These are phyloP conservation scores for Eurystomus glaucurus DNA, from an alignment of 2,797 vertebrate species.

Conservation along the genomic window DNA sequence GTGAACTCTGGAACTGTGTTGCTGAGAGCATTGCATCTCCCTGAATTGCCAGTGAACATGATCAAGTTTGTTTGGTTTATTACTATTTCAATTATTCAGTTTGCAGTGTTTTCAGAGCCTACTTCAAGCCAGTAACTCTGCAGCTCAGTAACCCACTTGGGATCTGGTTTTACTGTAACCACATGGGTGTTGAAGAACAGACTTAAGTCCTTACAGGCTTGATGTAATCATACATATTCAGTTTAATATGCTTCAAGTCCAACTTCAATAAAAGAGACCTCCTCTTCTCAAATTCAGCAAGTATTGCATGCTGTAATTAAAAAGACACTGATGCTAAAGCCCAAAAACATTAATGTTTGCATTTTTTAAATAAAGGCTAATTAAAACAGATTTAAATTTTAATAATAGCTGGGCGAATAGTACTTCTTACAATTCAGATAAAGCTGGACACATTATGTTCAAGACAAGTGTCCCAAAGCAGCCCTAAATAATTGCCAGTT, in stretches of 20 bases:
- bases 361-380: constrained; percentile 30
- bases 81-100: neutral
- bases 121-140: neutral
- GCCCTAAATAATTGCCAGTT: neutral
- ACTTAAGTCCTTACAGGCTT: neutral
- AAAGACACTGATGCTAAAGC: neutral
- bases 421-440: constrained; percentile 19
- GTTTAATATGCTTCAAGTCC: neutral
- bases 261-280: neutral
- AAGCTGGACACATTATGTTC: neutral
- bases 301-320: neutral
- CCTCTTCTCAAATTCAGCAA: neutral
- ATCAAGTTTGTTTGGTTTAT: neutral
- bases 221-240: neutral
- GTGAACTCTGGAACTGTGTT: neutral
- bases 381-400: constrained; percentile 55
- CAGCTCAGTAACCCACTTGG: neutral
- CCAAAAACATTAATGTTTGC: neutral
- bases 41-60: neutral
- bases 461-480: constrained; percentile 14
- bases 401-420: neutral
- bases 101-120: neutral
- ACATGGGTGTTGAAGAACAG: neutral
- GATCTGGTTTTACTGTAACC: neutral
- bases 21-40: neutral